Conservation (phyloP, 2,888 invertebrate genomes). For the Axea sp. region DNA sequence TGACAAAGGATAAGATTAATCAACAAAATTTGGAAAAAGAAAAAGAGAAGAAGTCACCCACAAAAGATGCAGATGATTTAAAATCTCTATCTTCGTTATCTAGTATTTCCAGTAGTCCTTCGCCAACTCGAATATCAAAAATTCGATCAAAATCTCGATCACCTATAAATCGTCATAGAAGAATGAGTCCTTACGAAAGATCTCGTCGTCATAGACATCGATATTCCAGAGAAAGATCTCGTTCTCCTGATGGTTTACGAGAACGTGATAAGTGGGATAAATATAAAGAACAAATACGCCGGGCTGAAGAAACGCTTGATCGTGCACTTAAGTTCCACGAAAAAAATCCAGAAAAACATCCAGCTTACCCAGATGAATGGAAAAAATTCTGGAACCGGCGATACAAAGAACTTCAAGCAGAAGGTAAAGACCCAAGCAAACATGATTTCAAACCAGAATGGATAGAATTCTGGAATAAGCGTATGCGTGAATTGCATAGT, state of each 20-base stretch:
- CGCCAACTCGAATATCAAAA: constrained; percentile 75
- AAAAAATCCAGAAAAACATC: constrained; percentile 93
- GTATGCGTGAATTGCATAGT: constrained; percentile 89
- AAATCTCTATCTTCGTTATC: constrained; percentile 81
- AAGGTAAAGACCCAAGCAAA: constrained; percentile 87
- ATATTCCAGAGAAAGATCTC: constrained; percentile 73
- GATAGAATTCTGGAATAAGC: constrained; percentile 91
- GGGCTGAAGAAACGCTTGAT: constrained; percentile 82
- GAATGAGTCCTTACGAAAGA: constrained; percentile 43
- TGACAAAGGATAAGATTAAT: constrained; percentile 76
- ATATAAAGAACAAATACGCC: constrained; percentile 78
- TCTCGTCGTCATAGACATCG: constrained; percentile 69
- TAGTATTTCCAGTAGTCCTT: constrained; percentile 80
- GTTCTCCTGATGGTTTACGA: constrained; percentile 71
- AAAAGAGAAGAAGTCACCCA: constrained; percentile 61
- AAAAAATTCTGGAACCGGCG: constrained; percentile 93
- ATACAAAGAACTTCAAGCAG: constrained; percentile 88
- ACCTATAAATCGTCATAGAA: constrained; percentile 65
- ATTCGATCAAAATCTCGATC: constrained; percentile 76
- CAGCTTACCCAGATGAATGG: constrained; percentile 93
- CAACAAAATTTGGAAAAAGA: constrained; percentile 68
- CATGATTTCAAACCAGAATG: constrained; percentile 94
- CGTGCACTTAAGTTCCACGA: constrained; percentile 87
- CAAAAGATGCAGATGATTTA: constrained; percentile 71
- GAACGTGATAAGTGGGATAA: constrained; percentile 82